These are phyloP conservation scores for Bos javanicus DNA, from an alignment of 2,113 vertebrate species.

Conservation along the genomic window DNA sequence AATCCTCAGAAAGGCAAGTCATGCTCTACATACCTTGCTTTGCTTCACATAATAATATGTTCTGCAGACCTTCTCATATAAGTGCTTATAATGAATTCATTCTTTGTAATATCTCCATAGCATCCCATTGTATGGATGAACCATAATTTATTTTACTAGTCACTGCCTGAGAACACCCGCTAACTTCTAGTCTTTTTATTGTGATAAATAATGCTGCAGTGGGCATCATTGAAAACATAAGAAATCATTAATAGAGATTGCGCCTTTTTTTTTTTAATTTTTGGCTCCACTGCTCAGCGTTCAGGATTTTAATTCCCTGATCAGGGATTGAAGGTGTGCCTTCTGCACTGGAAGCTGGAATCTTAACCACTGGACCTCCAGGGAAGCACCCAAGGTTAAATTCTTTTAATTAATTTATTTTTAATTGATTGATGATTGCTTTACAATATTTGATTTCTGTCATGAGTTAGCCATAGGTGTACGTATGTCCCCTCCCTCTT, in stretches of 20 bases:
- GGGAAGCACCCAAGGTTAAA: neutral
- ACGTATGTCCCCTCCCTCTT: neutral
- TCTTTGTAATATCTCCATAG: slow-evolving; percentile 1
- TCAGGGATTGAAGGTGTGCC: neutral
- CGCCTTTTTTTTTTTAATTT: neutral
- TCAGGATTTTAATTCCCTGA: neutral
- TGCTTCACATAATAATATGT: neutral
- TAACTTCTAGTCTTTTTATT: neutral
- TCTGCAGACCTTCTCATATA: slow-evolving; percentile 22
- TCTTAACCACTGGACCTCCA: neutral
- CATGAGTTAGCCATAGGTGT: neutral
- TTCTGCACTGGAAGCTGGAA: neutral
- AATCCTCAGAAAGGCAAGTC: slow-evolving; percentile 20
- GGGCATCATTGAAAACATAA: neutral
- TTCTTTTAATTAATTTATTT: neutral
- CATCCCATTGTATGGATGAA: neutral
- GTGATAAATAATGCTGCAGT: neutral
- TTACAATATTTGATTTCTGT: neutral
- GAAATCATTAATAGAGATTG: neutral
- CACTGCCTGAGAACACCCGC: neutral
- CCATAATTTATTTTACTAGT: neutral
- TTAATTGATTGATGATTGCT: neutral
- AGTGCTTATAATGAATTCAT: neutral
- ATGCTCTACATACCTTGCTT: neutral
- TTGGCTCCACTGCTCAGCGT: neutral